phyloP scores from a whole-genome alignment of 1,140 invertebrate species.

The Leptinotarsa defecta region DNA sequence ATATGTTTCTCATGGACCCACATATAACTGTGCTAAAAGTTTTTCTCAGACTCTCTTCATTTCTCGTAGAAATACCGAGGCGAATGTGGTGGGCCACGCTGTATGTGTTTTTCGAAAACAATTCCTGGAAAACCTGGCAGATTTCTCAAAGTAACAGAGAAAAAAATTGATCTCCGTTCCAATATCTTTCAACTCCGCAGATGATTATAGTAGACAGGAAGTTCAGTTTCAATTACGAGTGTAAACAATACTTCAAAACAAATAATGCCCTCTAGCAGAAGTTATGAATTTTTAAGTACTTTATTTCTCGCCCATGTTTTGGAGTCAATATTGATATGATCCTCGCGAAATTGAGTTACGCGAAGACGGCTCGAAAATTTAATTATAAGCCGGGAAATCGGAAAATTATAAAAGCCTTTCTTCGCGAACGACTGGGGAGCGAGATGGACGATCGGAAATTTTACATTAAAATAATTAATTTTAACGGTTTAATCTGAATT shows the following conservation, averaged over 20 bases:
- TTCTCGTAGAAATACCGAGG: too few species aligned
- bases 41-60: too few species aligned
- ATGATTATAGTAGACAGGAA: not conserved
- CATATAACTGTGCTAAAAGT: too few species aligned
- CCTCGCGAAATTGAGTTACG: slow-evolving; percentile 5
- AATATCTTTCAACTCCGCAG: too few species aligned
- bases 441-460: not conserved
- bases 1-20: too few species aligned
- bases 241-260: slow-evolving; percentile 8
- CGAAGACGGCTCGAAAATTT: slow-evolving; percentile 8
- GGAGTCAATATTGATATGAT: slow-evolving; percentile 3
- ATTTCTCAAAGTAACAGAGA: too few species aligned
- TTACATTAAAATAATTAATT: slow-evolving; percentile 7
- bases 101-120: too few species aligned
- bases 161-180: not conserved
- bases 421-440: not conserved
- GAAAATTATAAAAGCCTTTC: slow-evolving; percentile 1
- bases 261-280: not conserved
- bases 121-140: too few species aligned
- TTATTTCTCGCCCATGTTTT: not conserved
- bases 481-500: slow-evolving; percentile 4
- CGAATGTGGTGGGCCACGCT: too few species aligned
- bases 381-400: not conserved
- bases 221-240: not conserved
- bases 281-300: slow-evolving; percentile 9